These are phyloP conservation scores for Plecotus auritus DNA, from an alignment of 2,113 vertebrate genomes.

Conservation along the genomic window DNA sequence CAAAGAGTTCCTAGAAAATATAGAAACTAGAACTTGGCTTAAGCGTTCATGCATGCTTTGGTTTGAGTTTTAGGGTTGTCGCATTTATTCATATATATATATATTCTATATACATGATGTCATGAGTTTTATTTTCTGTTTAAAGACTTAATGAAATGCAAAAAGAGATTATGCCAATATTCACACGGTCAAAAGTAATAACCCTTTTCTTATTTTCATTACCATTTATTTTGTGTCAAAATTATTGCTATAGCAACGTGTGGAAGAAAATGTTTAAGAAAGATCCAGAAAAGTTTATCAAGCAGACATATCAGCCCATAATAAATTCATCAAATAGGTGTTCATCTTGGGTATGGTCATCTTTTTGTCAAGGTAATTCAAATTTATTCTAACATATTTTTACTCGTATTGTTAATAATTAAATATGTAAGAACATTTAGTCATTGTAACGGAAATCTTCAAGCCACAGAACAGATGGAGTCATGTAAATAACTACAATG, in stretches of 20 bases:
- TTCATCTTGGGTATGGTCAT: not conserved
- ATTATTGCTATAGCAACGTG: not conserved
- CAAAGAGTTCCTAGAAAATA: not conserved
- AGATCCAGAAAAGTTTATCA: not conserved
- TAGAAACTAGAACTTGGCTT: not conserved
- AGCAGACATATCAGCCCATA: not conserved
- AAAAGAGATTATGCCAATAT: not conserved
- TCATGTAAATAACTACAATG: constrained; percentile 44
- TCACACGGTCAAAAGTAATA: not conserved
- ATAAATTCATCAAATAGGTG: not conserved
- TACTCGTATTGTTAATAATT: not conserved
- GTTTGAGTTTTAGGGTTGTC: not conserved
- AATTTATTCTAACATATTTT: not conserved
- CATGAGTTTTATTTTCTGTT: not conserved
- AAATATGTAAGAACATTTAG: not conserved
- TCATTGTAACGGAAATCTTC: not conserved
- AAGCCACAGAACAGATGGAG: not conserved
- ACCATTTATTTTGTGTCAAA: not conserved
- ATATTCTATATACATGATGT: not conserved
- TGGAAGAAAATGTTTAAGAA: not conserved
- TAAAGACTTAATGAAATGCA: not conserved
- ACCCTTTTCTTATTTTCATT: not conserved
- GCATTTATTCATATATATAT: not conserved
- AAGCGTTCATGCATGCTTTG: not conserved
- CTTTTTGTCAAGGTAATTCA: not conserved